These are phyloP conservation scores for Sisyra terminalis DNA, from an alignment of 2,888 invertebrate species.

Conservation along the genomic window DNA sequence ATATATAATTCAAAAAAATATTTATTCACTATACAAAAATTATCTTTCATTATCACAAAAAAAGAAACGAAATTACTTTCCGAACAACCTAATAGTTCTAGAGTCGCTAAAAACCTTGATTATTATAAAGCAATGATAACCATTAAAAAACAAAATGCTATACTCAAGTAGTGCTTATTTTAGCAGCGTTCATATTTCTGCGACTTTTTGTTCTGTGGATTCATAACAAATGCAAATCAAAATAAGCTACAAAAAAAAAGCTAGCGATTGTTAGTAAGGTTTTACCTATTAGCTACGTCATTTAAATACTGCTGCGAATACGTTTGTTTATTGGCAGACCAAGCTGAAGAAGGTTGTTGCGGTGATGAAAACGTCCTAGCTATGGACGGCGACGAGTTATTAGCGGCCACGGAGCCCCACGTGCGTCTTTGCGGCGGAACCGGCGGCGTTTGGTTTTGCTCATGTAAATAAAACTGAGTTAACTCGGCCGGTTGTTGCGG, in stretches of 20 bases:
- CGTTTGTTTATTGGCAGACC: constrained; percentile 15
- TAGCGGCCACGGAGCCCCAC: constrained; percentile 23
- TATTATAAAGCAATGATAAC: too few relatives aligned
- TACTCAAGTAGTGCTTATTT: too few relatives aligned
- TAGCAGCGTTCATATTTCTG: too few relatives aligned
- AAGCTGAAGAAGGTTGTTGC: constrained; percentile 17
- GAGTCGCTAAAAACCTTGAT: too few relatives aligned
- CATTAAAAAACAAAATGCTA: too few relatives aligned
- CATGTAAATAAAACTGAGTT: constrained; percentile 63
- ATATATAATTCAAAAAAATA: too few relatives aligned
- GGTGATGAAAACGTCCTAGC: constrained; percentile 39
- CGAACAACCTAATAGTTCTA: too few relatives aligned
- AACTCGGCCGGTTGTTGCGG: constrained; percentile 31
- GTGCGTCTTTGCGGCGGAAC: constrained; percentile 24
- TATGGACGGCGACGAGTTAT: constrained; percentile 36
- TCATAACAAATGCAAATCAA: too few relatives aligned
- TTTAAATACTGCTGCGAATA: constrained; percentile 8
- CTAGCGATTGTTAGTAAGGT: not conserved
- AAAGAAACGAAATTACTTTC: too few relatives aligned
- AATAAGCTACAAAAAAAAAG: not conserved
- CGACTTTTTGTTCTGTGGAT: too few relatives aligned
- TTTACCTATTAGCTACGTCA: constrained; percentile 4
- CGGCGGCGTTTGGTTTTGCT: constrained; percentile 31
- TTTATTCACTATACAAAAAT: too few relatives aligned
- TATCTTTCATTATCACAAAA: too few relatives aligned